Conservation (phyloP, 2,797 vertebrate species). For the Petrocephalus sullivani region DNA sequence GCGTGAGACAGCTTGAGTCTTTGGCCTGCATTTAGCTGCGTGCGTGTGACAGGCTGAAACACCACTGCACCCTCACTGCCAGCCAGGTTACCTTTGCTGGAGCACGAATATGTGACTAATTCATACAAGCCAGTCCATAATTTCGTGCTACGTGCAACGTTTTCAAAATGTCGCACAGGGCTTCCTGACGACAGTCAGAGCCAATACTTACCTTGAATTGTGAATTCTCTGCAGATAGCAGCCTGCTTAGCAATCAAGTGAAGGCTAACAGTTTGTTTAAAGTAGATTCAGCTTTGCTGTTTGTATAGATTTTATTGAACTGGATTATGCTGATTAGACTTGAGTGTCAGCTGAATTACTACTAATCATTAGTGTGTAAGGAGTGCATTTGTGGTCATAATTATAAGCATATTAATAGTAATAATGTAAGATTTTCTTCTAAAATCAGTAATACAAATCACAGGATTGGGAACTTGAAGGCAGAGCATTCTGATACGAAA, state of each 20-base stretch:
- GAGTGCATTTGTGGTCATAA: not conserved
- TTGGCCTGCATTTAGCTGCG: not conserved
- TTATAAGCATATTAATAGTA: not conserved
- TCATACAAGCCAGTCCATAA: not conserved
- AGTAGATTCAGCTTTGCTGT: not conserved
- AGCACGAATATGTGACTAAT: not conserved
- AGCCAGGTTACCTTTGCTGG: not conserved
- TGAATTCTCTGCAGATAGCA: not conserved
- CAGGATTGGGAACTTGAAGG: not conserved
- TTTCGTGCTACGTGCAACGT: not conserved
- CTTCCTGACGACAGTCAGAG: not conserved
- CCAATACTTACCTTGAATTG: not conserved
- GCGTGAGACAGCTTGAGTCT: slow-evolving; percentile 12
- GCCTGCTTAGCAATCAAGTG: not conserved
- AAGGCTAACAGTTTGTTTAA: not conserved
- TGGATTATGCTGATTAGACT: not conserved
- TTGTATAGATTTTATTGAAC: not conserved
- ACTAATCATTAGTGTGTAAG: not conserved
- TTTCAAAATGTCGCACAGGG: not conserved
- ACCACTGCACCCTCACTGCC: not conserved
- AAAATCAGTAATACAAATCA: not conserved
- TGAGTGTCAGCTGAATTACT: not conserved
- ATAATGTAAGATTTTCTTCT: not conserved
- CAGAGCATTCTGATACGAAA: not conserved
- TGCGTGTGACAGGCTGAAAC: not conserved